Evolutionary conservation across 2,888 invertebrate genomes (phyloP).

Genomic region (Latrodectus hesperus): DNA sequence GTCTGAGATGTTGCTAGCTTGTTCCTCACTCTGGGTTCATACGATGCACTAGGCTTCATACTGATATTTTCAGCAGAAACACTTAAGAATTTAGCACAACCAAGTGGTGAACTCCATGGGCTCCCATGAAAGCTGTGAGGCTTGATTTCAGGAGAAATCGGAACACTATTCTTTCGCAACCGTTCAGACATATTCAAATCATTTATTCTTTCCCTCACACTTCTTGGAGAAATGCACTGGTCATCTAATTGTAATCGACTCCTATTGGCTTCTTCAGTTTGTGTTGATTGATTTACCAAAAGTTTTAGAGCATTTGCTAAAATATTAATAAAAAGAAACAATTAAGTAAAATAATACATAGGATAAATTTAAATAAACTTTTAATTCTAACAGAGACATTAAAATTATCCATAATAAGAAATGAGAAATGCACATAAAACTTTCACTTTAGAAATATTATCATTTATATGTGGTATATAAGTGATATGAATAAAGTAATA

Average conservation of each 20-base stretch:
- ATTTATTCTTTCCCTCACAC: slow-evolving; percentile 76
- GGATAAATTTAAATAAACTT: neutral
- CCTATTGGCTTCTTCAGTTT: slow-evolving; percentile 29
- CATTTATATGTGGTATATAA: too few species aligned
- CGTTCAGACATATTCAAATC: slow-evolving; percentile 75
- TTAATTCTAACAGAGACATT: neutral
- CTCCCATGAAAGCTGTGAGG: slow-evolving; percentile 74
- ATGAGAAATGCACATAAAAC: too few species aligned
- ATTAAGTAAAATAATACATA: neutral
- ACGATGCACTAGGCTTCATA: slow-evolving; percentile 73
- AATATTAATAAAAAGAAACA: neutral
- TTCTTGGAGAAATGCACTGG: slow-evolving; percentile 35
- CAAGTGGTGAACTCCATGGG: slow-evolving; percentile 77
- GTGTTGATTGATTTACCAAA: slow-evolving; percentile 34
- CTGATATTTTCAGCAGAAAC: slow-evolving; percentile 76
- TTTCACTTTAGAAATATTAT: too few species aligned
- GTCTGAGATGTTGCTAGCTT: slow-evolving; percentile 28
- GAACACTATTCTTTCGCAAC: slow-evolving; percentile 75
- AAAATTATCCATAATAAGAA: neutral
- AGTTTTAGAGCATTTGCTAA: slow-evolving; percentile 26
- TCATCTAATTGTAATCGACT: slow-evolving; percentile 21
- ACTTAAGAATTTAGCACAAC: slow-evolving; percentile 77
- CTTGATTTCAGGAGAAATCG: slow-evolving; percentile 70
- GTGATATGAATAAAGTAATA: too few species aligned
- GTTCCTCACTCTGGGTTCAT: slow-evolving; percentile 69